Evolutionary conservation across 2,797 vertebrate genomes (phyloP).

Genomic region (Sebastolobus alascanus): DNA sequence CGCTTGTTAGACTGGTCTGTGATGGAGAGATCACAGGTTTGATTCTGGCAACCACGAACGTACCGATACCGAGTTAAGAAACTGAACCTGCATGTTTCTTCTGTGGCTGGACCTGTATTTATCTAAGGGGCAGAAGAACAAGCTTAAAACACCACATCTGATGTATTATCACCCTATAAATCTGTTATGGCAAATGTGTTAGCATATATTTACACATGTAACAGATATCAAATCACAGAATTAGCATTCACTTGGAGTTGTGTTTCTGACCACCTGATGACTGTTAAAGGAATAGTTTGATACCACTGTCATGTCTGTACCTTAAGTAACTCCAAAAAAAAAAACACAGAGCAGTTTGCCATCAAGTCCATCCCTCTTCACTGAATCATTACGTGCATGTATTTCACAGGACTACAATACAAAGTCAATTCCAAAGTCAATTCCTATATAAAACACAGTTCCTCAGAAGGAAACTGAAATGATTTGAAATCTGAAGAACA

Average conservation of each 20-base stretch:
- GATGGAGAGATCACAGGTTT: slow-evolving; percentile 39
- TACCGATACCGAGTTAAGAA: slow-evolving; percentile 4
- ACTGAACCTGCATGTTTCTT: slow-evolving; percentile 1
- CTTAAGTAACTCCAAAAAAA: background rate
- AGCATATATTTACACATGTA: too few relatives aligned
- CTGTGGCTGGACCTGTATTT: background rate
- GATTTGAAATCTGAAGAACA: slow-evolving; percentile 31
- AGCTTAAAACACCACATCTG: background rate
- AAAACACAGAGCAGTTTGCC: background rate
- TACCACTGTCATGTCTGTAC: too few relatives aligned
- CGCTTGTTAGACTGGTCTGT: slow-evolving; percentile 32
- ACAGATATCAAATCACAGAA: too few relatives aligned
- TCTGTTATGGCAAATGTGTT: too few relatives aligned
- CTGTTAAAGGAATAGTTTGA: too few relatives aligned
- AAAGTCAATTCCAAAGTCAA: background rate
- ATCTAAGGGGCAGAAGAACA: background rate
- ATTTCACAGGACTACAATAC: background rate
- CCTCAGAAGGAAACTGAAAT: background rate
- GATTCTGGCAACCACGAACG: background rate
- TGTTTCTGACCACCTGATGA: too few relatives aligned
- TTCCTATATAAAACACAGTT: background rate
- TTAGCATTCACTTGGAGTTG: too few relatives aligned
- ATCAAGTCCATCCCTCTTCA: background rate
- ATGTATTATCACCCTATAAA: too few relatives aligned
- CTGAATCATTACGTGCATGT: background rate